These are phyloP conservation scores for Porites lutea DNA, from an alignment of 64 coral and sea anemone species.

Conservation along the genomic window DNA sequence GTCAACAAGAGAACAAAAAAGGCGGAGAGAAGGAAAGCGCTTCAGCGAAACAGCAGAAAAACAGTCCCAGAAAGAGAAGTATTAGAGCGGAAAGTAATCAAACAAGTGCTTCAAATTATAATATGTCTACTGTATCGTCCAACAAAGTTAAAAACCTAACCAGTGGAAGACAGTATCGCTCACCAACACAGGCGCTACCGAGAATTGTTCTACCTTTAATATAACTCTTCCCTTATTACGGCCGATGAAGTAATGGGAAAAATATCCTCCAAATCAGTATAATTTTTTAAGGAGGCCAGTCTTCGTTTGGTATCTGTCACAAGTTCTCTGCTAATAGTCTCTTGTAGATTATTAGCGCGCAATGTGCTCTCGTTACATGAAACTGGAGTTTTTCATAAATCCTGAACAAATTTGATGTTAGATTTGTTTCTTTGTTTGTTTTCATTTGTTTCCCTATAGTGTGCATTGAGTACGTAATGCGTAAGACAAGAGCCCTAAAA, in stretches of 20 bases:
- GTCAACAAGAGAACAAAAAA: background rate
- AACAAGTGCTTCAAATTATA: background rate
- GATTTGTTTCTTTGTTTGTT: too few species aligned
- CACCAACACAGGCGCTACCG: background rate
- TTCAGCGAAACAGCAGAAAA: background rate
- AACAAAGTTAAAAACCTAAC: background rate
- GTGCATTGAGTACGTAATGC: too few species aligned
- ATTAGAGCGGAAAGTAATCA: background rate
- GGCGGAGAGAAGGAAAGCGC: background rate
- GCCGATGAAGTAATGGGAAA: background rate
- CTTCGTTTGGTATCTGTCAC: too few species aligned
- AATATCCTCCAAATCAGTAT: background rate
- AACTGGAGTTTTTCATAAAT: too few species aligned
- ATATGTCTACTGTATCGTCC: background rate
- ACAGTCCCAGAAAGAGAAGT: background rate
- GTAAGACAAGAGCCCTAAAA: too few species aligned
- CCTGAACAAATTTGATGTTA: too few species aligned
- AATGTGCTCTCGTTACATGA: too few species aligned
- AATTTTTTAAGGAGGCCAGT: background rate
- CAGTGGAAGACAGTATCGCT: background rate
- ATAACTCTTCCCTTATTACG: background rate
- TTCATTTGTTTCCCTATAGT: too few species aligned
- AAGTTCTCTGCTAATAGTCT: too few species aligned
- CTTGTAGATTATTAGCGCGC: too few species aligned
- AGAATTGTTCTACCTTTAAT: background rate